Conservation (phyloP, 2,113 vertebrate species). For the Hyaena hyaena region DNA sequence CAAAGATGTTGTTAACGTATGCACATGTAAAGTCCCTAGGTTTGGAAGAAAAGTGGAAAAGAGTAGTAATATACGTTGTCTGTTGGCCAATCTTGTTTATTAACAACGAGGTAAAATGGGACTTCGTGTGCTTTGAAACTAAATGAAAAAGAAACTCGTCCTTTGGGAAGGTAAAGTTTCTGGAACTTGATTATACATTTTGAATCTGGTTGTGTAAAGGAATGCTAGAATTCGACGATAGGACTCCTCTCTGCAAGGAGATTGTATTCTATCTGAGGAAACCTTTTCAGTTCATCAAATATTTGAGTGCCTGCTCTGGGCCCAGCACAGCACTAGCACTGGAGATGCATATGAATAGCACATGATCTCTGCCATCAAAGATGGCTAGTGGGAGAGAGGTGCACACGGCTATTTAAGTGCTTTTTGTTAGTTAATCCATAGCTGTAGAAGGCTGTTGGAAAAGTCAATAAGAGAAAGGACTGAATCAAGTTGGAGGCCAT, state of each 20-base stretch:
- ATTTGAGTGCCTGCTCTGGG: background rate
- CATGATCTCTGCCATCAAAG: background rate
- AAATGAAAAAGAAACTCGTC: background rate
- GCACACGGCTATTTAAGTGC: background rate
- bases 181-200: background rate
- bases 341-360: background rate
- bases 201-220: background rate
- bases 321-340: background rate
- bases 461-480: background rate
- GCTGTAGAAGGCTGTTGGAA: background rate
- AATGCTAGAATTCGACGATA: background rate
- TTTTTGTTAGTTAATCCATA: background rate
- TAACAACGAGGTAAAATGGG: background rate
- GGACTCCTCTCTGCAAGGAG: background rate
- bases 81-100: background rate
- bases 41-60: background rate
- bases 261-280: background rate
- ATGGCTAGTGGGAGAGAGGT: background rate
- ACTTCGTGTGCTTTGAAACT: background rate
- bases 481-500: background rate
- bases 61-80: background rate
- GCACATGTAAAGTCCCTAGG: background rate
- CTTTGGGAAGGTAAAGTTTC: background rate
- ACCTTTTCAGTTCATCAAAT: background rate
- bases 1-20: background rate